Percentiles rank a stretch among this genome's conserved stretches.
phyloP scores from a whole-genome alignment of 2,888 invertebrate genomes.

The Tachina grossa region DNA sequence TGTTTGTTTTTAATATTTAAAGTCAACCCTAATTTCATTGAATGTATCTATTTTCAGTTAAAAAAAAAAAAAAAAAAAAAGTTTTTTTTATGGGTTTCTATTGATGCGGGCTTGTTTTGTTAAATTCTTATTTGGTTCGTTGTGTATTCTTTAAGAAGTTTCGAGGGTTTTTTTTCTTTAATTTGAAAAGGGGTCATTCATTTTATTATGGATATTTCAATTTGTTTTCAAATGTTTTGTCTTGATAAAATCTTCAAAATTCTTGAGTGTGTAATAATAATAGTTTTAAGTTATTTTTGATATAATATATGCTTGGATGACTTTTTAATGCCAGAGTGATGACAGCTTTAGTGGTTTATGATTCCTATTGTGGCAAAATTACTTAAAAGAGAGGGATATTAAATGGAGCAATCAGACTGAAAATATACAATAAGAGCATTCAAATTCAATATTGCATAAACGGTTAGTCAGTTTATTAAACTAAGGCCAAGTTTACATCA shows the following conservation, averaged over 20 bases:
- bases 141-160: conserved; percentile 23
- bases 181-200: conserved; percentile 36
- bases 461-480: too few relatives aligned
- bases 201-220: conserved; percentile 35
- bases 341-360: conserved; percentile 76
- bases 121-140: conserved; percentile 36
- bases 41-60: conserved; percentile 19
- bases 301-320: conserved; percentile 35
- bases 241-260: conserved; percentile 51
- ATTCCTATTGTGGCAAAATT: conserved; percentile 73
- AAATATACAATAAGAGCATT: too few relatives aligned
- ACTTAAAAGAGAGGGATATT: too few relatives aligned
- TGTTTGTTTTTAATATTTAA: conserved; percentile 15
- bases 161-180: conserved; percentile 1
- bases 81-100: conserved; percentile 5
- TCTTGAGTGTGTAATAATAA: background rate
- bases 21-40: conserved; percentile 63
- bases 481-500: too few relatives aligned
- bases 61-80: too few relatives aligned
- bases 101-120: conserved; percentile 48
- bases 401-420: too few relatives aligned
- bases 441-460: too few relatives aligned
- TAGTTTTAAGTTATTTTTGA: conserved; percentile 9
- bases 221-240: conserved; percentile 56
- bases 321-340: conserved; percentile 74